Percentiles rank a stretch among this genome's conserved stretches.
Evolutionary conservation across 2,113 vertebrate genomes (phyloP).

Genomic region (Herpetotheres cachinnans): DNA sequence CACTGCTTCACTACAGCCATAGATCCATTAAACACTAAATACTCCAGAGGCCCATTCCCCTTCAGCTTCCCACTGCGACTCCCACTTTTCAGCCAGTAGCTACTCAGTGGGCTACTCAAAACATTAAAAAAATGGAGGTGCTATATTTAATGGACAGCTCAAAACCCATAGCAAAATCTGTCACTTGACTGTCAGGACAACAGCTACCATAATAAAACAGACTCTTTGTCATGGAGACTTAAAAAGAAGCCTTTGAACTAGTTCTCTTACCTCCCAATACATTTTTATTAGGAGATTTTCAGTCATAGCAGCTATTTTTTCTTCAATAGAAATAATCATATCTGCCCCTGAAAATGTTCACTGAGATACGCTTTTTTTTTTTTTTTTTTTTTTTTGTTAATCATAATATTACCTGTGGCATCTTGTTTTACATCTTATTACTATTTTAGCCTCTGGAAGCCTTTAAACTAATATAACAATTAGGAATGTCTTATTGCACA

Average conservation of each 20-base stretch:
- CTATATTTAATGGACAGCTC: constrained; percentile 70
- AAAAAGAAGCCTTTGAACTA: constrained; percentile 15
- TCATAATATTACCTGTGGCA: neutral
- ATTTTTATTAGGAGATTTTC: constrained; percentile 8
- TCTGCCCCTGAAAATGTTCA: neutral
- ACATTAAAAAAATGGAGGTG: constrained; percentile 68
- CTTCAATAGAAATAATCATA: neutral
- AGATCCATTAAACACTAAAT: constrained; percentile 72
- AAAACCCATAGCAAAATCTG: constrained; percentile 69
- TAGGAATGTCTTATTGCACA: neutral
- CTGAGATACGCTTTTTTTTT: neutral
- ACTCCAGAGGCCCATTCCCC: constrained; percentile 62
- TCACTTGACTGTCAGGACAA: constrained; percentile 47
- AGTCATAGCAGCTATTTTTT: neutral
- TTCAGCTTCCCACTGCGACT: constrained; percentile 78
- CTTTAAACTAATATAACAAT: neutral
- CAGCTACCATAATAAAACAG: constrained; percentile 3
- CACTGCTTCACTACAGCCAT: constrained; percentile 80
- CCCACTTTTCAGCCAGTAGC: constrained; percentile 47
- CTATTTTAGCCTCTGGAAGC: neutral
- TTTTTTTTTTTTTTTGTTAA: neutral
- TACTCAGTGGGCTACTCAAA: constrained; percentile 74
- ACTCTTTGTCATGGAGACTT: neutral
- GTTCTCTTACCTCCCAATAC: neutral
- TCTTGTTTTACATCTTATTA: neutral